phyloP scores from a whole-genome alignment of 2,888 invertebrate genomes.

The Drosophila histrio region DNA sequence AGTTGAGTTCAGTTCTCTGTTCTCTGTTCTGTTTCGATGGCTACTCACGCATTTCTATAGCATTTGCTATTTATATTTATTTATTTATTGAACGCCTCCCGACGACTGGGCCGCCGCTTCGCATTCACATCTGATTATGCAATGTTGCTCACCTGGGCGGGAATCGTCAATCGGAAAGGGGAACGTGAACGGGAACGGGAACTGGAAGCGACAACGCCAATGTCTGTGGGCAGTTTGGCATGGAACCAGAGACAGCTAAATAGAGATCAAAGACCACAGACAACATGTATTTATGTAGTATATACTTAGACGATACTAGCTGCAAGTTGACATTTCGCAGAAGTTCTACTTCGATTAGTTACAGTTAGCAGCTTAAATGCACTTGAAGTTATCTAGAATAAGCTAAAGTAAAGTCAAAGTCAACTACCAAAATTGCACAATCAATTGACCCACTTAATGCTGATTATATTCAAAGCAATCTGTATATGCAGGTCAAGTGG shows the following conservation, averaged over 20 bases:
- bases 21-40: constrained; percentile 7
- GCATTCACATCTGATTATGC: constrained; percentile 51
- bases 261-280: constrained; percentile 45
- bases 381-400: neutral
- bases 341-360: constrained; percentile 1
- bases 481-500: neutral
- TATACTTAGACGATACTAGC: constrained; percentile 10
- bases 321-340: constrained; percentile 28
- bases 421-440: constrained; percentile 9
- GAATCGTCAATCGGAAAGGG: constrained; percentile 7
- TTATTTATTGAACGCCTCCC: constrained; percentile 61
- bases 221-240: constrained; percentile 34
- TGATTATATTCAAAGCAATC: neutral
- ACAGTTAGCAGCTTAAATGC: constrained; percentile 9
- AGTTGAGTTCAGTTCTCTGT: neutral
- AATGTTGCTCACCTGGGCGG: constrained; percentile 56
- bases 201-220: constrained; percentile 4
- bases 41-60: constrained; percentile 67
- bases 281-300: constrained; percentile 30
- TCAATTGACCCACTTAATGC: constrained; percentile 3
- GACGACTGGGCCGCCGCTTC: constrained; percentile 13
- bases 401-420: neutral
- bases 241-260: constrained; percentile 7
- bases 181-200: constrained; percentile 19
- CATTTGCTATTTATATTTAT: constrained; percentile 64